Percentiles rank a stretch among this genome's conserved stretches.
These are phyloP conservation scores for Meloidogyne exigua DNA, from an alignment of 1,140 invertebrate species.

Conservation along the genomic window DNA sequence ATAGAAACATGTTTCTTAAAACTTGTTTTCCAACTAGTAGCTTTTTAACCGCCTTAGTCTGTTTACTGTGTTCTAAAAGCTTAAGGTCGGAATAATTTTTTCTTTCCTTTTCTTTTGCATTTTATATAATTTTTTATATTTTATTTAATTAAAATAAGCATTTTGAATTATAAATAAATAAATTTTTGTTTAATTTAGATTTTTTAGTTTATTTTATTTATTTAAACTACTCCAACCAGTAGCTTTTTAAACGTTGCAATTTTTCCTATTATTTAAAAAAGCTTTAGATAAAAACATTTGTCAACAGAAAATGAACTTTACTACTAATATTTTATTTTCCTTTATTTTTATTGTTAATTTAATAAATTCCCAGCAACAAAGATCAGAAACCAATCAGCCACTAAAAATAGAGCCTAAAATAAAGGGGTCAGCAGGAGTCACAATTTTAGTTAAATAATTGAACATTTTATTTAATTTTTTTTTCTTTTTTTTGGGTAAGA, in stretches of 20 bases:
- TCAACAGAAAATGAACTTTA: neutral
- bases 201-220: too few species aligned
- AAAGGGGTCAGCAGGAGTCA: neutral
- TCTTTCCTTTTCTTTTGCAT: neutral
- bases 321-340: neutral
- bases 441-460: neutral
- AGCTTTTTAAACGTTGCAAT: too few species aligned
- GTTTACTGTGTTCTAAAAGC: neutral
- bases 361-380: slow-evolving; percentile 6
- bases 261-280: too few species aligned
- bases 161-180: too few species aligned
- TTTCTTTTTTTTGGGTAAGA: too few species aligned
- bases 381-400: too few species aligned
- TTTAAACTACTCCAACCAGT: too few species aligned
- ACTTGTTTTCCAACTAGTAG: neutral
- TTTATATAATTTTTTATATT: neutral
- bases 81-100: neutral
- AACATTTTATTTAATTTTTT: neutral
- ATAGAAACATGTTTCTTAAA: too few species aligned
- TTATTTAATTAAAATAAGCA: too few species aligned
- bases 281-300: neutral
- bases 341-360: neutral
- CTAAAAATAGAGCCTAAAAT: slow-evolving; percentile 14
- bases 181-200: too few species aligned
- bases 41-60: neutral